Conservation (phyloP, 2,888 invertebrate genomes). For the Epirrita christyi region DNA sequence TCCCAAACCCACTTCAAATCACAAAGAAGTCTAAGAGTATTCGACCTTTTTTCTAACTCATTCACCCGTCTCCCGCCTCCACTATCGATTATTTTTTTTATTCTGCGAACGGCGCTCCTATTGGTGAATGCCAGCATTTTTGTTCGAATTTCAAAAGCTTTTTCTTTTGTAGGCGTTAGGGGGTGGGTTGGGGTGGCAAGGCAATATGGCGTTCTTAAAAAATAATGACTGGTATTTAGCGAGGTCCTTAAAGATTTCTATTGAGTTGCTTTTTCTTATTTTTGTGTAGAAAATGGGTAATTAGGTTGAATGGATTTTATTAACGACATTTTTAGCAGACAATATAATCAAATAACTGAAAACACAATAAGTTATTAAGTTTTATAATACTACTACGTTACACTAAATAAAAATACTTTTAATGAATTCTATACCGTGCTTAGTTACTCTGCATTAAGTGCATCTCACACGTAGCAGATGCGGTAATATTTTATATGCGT, state of each 20-base stretch:
- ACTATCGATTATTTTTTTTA: slow-evolving; percentile 72
- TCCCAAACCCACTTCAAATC: slow-evolving; percentile 14
- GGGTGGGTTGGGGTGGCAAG: slow-evolving; percentile 51
- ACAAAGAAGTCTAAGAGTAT: slow-evolving; percentile 36
- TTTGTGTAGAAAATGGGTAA: slow-evolving; percentile 16
- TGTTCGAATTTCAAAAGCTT: slow-evolving; percentile 78
- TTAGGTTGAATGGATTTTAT: not conserved
- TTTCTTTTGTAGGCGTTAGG: slow-evolving; percentile 75
- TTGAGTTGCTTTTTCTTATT: slow-evolving; percentile 26
- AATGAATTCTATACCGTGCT: too few relatives aligned
- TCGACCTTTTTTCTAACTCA: slow-evolving; percentile 47
- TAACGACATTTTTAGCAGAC: too few relatives aligned
- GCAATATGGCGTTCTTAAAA: slow-evolving; percentile 68
- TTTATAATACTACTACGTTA: too few relatives aligned
- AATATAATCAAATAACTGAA: too few relatives aligned
- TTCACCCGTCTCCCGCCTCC: slow-evolving; percentile 41
- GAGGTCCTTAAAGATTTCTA: slow-evolving; percentile 28
- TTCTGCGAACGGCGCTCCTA: slow-evolving; percentile 54
- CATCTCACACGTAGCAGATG: too few relatives aligned
- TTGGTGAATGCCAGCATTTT: slow-evolving; percentile 73
- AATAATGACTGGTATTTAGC: slow-evolving; percentile 50
- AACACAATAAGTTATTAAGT: too few relatives aligned
- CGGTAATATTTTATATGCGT: too few relatives aligned
- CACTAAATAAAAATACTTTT: too few relatives aligned
- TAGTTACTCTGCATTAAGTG: too few relatives aligned